These are phyloP conservation scores for Malacoctenus gilli DNA, from an alignment of 2,797 vertebrate species.

Conservation along the genomic window DNA sequence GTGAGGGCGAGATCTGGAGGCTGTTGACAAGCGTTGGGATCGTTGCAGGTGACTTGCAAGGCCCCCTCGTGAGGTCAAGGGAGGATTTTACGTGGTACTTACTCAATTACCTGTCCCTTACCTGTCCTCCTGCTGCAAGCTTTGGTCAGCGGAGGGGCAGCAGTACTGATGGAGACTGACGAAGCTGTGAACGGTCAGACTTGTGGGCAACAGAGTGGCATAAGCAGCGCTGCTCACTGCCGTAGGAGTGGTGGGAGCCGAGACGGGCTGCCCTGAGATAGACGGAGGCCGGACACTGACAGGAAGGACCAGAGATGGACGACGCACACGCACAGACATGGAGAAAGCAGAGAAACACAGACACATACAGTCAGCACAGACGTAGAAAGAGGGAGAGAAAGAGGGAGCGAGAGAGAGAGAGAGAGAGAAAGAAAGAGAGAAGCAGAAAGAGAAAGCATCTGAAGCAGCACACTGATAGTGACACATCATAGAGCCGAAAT, in stretches of 20 bases:
- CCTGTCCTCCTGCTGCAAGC: conserved; percentile 69
- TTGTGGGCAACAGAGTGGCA: conserved; percentile 69
- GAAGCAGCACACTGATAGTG: conserved; percentile 54
- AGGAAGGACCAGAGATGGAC: conserved; percentile 52
- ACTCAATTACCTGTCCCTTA: conserved; percentile 67
- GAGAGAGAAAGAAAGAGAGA: conserved; percentile 18
- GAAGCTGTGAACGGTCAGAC: conserved; percentile 80
- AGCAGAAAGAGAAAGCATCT: conserved; percentile 30
- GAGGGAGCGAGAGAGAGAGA: conserved; percentile 20
- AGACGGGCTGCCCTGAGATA: conserved; percentile 73
- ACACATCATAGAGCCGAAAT: conserved; percentile 45
- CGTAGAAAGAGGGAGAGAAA: conserved; percentile 35
- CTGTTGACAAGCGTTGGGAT: conserved; percentile 16
- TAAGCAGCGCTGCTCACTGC: conserved; percentile 43
- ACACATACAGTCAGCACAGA: conserved; percentile 61
- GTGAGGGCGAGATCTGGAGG: conserved; percentile 8
- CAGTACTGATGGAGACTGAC: conserved; percentile 80
- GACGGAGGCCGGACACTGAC: conserved; percentile 68
- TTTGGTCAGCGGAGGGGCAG: conserved; percentile 73
- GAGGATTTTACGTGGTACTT: conserved; percentile 12
- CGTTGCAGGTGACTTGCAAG: conserved; percentile 20
- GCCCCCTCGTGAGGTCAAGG: conserved; percentile 4
- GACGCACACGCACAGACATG: conserved; percentile 28
- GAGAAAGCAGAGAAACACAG: conserved; percentile 68
- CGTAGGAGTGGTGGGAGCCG: conserved; percentile 73